These are phyloP conservation scores for Caenorhabditis virilis DNA, from an alignment of 2,888 invertebrate genomes.

Conservation along the genomic window DNA sequence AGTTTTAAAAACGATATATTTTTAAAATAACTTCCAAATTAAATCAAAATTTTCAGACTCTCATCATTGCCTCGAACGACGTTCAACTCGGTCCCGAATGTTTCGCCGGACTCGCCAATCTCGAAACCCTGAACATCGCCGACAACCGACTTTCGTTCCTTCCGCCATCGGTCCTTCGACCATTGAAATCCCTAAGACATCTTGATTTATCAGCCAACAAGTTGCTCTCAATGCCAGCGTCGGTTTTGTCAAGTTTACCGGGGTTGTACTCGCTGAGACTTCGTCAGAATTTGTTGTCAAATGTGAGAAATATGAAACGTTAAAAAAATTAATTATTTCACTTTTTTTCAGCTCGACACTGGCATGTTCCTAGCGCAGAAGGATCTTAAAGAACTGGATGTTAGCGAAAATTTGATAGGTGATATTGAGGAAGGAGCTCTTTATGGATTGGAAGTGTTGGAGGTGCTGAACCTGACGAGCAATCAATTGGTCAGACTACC, in stretches of 20 bases:
- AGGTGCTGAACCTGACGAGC: constrained; percentile 38
- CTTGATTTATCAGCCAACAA: constrained; percentile 45
- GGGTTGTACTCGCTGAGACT: constrained; percentile 22
- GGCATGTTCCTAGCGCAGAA: constrained; percentile 48
- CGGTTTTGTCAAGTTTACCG: constrained; percentile 33
- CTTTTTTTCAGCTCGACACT: constrained; percentile 45
- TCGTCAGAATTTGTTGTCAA: constrained; percentile 39
- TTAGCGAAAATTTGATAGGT: constrained; percentile 46
- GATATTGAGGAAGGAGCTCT: constrained; percentile 48
- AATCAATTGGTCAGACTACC: constrained; percentile 46
- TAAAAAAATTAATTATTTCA: neutral
- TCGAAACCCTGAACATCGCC: constrained; percentile 33
- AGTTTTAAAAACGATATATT: too few relatives aligned
- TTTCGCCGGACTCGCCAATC: constrained; percentile 35
- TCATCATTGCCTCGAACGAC: constrained; percentile 42
- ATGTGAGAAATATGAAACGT: constrained; percentile 31
- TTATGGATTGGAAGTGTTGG: constrained; percentile 39
- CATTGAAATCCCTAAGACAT: constrained; percentile 15
- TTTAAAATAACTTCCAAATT: too few relatives aligned
- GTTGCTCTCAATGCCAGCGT: constrained; percentile 42
- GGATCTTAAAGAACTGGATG: constrained; percentile 29
- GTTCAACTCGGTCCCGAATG: constrained; percentile 41
- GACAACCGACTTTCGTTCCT: constrained; percentile 41
- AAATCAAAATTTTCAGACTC: constrained; percentile 48
- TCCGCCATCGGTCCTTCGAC: constrained; percentile 44